phyloP scores from a whole-genome alignment of 2,888 invertebrate species.

The Eugnorisma glareosa region DNA sequence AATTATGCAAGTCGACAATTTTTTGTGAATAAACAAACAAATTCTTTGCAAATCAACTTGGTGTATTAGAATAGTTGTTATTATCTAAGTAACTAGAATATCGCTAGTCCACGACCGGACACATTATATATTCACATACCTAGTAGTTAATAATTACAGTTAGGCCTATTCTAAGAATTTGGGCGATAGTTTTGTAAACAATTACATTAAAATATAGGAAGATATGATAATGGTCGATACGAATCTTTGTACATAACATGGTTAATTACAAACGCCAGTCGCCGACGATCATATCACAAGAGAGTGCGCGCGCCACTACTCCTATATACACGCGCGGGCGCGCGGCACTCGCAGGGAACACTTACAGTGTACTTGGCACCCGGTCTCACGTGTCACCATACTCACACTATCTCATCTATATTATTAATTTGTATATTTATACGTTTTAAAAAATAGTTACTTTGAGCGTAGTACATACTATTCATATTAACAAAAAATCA shows the following conservation, averaged over 20 bases:
- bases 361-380: constrained; percentile 71
- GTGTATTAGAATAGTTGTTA: too few relatives aligned
- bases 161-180: constrained; percentile 71
- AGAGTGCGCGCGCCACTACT: constrained; percentile 19
- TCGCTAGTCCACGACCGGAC: too few relatives aligned
- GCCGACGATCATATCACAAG: constrained; percentile 40
- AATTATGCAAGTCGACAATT: too few relatives aligned
- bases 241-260: constrained; percentile 55
- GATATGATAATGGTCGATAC: constrained; percentile 69
- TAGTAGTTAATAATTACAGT: constrained; percentile 47
- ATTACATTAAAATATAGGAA: constrained; percentile 68
- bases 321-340: constrained; percentile 16
- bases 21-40: too few relatives aligned
- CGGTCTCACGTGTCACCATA: constrained; percentile 43
- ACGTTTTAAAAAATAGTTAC: constrained; percentile 78
- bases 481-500: constrained; percentile 56
- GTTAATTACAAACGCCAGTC: constrained; percentile 46
- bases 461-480: constrained; percentile 70
- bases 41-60: too few relatives aligned
- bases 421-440: constrained; percentile 69
- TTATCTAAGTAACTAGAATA: too few relatives aligned
- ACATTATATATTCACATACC: constrained; percentile 46
- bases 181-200: constrained; percentile 65
- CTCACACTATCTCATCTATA: constrained; percentile 35
- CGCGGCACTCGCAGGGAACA: constrained; percentile 54